Conservation (phyloP, 2,113 vertebrate species). For the Cephalopholis sonnerati region DNA sequence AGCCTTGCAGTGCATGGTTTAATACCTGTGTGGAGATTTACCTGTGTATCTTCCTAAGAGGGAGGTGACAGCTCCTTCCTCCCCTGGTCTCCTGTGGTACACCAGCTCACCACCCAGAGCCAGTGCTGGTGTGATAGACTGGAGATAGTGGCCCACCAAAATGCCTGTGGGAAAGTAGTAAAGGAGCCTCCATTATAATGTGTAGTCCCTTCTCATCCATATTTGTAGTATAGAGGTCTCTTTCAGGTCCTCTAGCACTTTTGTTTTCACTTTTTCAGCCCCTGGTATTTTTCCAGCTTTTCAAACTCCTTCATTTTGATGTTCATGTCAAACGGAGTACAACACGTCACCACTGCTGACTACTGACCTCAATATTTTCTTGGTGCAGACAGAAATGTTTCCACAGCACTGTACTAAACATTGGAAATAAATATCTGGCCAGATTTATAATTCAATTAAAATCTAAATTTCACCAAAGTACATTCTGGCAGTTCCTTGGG, state of each 20-base stretch:
- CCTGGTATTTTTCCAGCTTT: not conserved
- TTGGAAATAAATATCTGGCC: too few relatives aligned
- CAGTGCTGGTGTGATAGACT: slow-evolving; percentile 89
- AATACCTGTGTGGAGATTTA: slow-evolving; percentile 37
- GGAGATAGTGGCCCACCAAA: slow-evolving; percentile 90
- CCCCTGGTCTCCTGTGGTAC: slow-evolving; percentile 91
- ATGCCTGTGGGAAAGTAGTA: slow-evolving; percentile 82
- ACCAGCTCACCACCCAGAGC: slow-evolving; percentile 92
- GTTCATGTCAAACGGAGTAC: not conserved
- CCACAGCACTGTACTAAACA: not conserved
- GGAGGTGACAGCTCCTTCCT: slow-evolving; percentile 91
- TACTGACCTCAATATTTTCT: not conserved
- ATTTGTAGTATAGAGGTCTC: not conserved
- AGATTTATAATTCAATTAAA: not conserved
- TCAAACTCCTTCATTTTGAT: not conserved
- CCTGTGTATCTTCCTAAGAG: slow-evolving; percentile 91
- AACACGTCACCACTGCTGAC: not conserved
- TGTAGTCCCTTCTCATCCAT: not conserved
- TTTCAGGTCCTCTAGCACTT: not conserved
- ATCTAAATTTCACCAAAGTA: not conserved
- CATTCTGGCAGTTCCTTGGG: too few relatives aligned
- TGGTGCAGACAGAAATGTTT: not conserved
- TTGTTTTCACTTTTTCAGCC: not conserved
- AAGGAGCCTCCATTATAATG: not conserved
- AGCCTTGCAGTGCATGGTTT: not conserved